Base-by-base conservation (phyloP, 2,113 vertebrate genomes). In the Pelobates fuscus region DNA sequence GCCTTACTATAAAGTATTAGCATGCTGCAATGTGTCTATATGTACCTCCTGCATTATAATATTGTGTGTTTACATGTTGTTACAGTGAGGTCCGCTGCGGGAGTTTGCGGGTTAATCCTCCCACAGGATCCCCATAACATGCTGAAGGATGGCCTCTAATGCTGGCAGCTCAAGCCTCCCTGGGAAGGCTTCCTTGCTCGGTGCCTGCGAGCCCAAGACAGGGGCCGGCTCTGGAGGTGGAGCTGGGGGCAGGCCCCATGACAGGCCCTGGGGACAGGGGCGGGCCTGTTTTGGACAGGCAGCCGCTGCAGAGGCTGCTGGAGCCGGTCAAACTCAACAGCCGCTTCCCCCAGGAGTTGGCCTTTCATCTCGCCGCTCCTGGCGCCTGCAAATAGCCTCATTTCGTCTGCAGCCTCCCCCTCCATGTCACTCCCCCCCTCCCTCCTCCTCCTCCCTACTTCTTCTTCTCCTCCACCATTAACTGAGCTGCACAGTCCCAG, bases 351-450 rank as follows among this genome's bases (percentile, higher is more conserved):
- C 84, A 89, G 90, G 91, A 92, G 90, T 86, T 88, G 83, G 83
- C 83, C 91, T 94, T 94, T 94, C 91, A 94, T 94, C 91, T 92
- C 85, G 81, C 92, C 91, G 92, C 91, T 91, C 83, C 92, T 94
- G 92, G 92, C 92, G 92, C 92, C 92, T 91, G 86, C 85, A 70
- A 82, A 89, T 89, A 89, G 87, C 87, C 89, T 89, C 81, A 85
- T 89, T 90, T 87, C 84, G 92, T 91, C 91, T 91, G 85, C 88
- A 70, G 78, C 80, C 76, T 87, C 87, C 87, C 84, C 84, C 79
- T 23, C 78, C 70, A 76, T 79, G 81, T 82, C 77, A 69, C 77
- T 67, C 68, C 69, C 71, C 77, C 55, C 81, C 11, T 75, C 65
- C 65, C 17, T 25, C 4, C 65, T n/a, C 63, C 81, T 66, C 64